Base-by-base conservation (phyloP, 2,888 invertebrate genomes). In the Thelaira solivaga region DNA sequence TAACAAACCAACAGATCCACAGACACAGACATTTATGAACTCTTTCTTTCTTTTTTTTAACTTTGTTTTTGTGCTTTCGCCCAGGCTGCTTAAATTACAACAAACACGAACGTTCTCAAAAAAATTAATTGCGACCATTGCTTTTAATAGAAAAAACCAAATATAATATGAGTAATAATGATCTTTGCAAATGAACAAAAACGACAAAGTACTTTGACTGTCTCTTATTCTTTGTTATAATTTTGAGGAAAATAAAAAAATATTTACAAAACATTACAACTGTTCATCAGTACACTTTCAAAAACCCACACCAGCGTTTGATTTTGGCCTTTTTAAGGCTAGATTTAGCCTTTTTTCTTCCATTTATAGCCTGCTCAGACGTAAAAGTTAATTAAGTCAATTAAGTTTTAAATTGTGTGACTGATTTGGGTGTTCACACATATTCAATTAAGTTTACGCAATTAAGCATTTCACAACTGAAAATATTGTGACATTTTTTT, bases 21-120 rank as follows among this genome's bases (percentile, higher is more conserved):
- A 41, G 24, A 51, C 34, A 62, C 24, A 73, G 79, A 69, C 81
- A 80, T 69, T 82, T 83, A 80, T 75, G 81, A 83, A 82, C 81
- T 82, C 80, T 34, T 80, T 49, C 34, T 47, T 29, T 81, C 49
- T 80, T 76, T 80, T 80, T 77, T 82, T 82, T 80, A 82, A 80
- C n/a, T n/a, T n/a, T n/a, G 81, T 36, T 57, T 72, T 61, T 55
- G 57, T 62, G n/a, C n/a, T n/a, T n/a, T n/a, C n/a, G n/a, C n/a
- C n/a, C n/a, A 67, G 72, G 83, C 83, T 84, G 87, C 85, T 86
- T 84, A 87, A 87, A 86, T 86, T 87, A 87, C 87, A 85, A 83
- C 84, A 85, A 87, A 85, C 86, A 86, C 85, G 86, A 78, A 86
- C 83, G 85, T 84, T 83, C 81, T 84, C 83, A 83, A 72, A 73